These are phyloP conservation scores for Herpetotheres cachinnans DNA, from an alignment of 2,113 vertebrate genomes.

Conservation along the genomic window DNA sequence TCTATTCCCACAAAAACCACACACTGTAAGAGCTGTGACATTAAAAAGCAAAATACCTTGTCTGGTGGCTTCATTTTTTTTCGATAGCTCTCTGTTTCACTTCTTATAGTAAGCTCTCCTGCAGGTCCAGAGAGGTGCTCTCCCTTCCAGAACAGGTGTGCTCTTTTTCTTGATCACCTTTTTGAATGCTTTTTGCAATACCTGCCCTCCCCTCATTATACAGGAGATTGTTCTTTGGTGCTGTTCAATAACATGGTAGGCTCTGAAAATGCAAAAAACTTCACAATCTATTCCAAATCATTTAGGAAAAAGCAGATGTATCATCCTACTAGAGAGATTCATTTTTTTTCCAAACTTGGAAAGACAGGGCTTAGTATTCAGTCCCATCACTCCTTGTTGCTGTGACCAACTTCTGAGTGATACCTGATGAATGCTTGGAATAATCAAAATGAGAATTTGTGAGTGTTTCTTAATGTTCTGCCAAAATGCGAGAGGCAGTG, in stretches of 20 bases:
- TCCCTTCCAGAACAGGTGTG: neutral
- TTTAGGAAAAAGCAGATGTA: constrained; percentile 17
- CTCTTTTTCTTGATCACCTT: constrained; percentile 19
- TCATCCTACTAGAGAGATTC: constrained; percentile 1
- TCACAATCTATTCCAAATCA: constrained; percentile 43
- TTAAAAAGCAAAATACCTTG: constrained; percentile 58
- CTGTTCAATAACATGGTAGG: constrained; percentile 43
- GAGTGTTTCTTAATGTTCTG: neutral
- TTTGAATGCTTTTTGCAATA: constrained; percentile 34
- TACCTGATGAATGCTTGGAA: neutral
- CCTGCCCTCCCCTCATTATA: constrained; percentile 46
- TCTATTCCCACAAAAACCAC: neutral
- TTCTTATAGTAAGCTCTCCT: constrained; percentile 1
- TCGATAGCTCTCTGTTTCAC: neutral
- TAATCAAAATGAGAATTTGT: neutral
- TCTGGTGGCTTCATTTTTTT: constrained; percentile 19
- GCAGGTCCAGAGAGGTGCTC: neutral
- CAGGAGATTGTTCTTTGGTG: constrained; percentile 26
- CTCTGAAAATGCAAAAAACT: constrained; percentile 63
- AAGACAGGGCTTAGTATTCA: neutral
- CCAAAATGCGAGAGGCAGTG: neutral
- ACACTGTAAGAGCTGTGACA: neutral
- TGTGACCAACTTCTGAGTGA: neutral
- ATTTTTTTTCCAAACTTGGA: neutral
- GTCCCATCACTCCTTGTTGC: neutral